Conservation (phyloP, 2,797 vertebrate genomes). For the Lepidocolaptes lacrymiger region DNA sequence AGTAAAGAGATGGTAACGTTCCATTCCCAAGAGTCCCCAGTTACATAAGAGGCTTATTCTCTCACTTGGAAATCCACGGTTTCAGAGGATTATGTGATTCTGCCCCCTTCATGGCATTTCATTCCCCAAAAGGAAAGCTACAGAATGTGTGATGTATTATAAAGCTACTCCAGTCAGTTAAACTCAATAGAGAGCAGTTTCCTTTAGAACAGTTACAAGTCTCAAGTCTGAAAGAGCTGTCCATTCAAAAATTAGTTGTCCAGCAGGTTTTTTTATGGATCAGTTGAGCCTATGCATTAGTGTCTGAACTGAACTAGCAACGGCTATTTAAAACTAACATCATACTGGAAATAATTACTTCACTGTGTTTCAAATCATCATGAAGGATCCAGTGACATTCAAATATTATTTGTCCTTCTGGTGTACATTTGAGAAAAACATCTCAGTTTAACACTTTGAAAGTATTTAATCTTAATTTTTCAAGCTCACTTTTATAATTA, state of each 20-base stretch:
- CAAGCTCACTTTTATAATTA: slow-evolving; percentile 3
- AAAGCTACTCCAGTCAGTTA: not conserved
- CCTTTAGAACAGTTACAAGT: not conserved
- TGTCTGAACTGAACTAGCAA: not conserved
- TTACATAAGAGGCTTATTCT: not conserved
- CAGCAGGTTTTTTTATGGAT: not conserved
- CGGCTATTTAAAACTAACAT: not conserved
- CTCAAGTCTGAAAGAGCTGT: not conserved
- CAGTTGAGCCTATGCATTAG: not conserved
- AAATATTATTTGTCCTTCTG: not conserved
- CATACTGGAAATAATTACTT: not conserved
- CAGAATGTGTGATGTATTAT: not conserved
- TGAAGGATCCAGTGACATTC: not conserved
- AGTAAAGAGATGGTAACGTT: not conserved
- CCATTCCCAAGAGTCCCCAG: not conserved
- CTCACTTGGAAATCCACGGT: not conserved
- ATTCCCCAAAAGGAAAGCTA: not conserved
- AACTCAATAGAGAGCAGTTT: not conserved
- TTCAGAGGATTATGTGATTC: not conserved
- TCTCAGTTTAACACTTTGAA: not conserved
- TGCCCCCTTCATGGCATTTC: not conserved
- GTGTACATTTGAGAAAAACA: not conserved
- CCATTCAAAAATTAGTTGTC: not conserved
- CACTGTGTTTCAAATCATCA: not conserved
- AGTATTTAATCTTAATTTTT: slow-evolving; percentile 31